A percentile compares a stretch with the other conserved stretches of the same genome.
These are phyloP conservation scores for Cercocebus atys DNA, from an alignment of 2,113 vertebrate species.

Conservation along the genomic window DNA sequence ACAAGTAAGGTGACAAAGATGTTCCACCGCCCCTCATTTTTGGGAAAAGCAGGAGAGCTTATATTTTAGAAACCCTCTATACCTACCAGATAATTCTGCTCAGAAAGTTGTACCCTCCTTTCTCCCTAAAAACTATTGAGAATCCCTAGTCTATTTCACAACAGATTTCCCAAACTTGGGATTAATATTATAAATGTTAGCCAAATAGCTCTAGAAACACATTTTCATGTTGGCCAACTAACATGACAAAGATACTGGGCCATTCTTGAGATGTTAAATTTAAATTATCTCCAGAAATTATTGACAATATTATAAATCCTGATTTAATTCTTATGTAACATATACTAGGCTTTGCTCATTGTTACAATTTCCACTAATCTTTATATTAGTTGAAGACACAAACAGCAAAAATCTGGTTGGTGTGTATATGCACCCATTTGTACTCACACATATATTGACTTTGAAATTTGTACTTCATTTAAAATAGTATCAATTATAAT, in stretches of 20 bases:
- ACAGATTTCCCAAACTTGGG: not conserved
- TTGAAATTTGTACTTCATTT: constrained; percentile 46
- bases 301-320: not conserved
- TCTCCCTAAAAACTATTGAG: not conserved
- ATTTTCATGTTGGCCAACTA: not conserved
- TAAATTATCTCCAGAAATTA: constrained; percentile 25
- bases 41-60: not conserved
- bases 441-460: not conserved
- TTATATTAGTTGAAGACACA: constrained; percentile 31
- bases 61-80: not conserved
- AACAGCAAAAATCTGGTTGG: not conserved
- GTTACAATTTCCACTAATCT: not conserved
- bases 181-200: not conserved
- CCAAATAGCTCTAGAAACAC: not conserved
- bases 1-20: not conserved
- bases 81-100: not conserved
- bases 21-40: not conserved
- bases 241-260: not conserved
- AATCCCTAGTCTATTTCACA: not conserved
- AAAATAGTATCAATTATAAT: constrained; percentile 49
- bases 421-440: not conserved
- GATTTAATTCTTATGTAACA: not conserved
- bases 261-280: not conserved
- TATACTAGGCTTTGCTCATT: constrained; percentile 14
- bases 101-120: not conserved